Evolutionary conservation across 2,888 invertebrate species (phyloP).

Genomic region (Oscheius sp.): DNA sequence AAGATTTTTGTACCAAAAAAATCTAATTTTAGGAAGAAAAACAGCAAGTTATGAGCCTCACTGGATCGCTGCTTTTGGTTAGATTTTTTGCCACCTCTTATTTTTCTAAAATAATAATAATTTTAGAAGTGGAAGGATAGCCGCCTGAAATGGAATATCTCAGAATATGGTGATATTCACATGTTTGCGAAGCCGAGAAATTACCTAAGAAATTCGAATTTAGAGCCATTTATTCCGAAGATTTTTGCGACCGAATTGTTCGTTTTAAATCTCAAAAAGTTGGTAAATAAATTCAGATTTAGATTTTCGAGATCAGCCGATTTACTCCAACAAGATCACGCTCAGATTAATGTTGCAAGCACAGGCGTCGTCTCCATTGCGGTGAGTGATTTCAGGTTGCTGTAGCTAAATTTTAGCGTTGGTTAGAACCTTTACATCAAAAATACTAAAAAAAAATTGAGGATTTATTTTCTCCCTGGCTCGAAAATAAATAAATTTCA

Average conservation of each 20-base stretch:
- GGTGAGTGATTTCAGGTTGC: neutral
- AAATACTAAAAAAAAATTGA: no score
- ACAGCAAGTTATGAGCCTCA: conserved; percentile 1
- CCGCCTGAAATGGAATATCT: conserved; percentile 10
- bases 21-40: neutral
- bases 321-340: neutral
- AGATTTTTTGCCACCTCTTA: neutral
- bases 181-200: neutral
- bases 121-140: conserved; percentile 10
- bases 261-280: no score
- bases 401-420: no score
- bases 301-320: neutral
- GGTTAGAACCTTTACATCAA: no score
- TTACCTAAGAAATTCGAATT: neutral
- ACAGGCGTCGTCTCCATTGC: neutral
- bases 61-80: conserved; percentile 5
- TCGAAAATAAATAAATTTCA: no score
- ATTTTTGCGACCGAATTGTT: conserved; percentile 13
- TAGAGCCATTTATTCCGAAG: conserved; percentile 19
- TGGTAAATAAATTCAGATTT: no score
- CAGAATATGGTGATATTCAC: conserved; percentile 4
- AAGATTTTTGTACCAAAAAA: neutral
- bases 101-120: neutral
- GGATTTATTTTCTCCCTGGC: no score
- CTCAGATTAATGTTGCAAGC: neutral